Base-by-base conservation (phyloP, 2,888 invertebrate genomes). In the Andrena hattorfiana region DNA sequence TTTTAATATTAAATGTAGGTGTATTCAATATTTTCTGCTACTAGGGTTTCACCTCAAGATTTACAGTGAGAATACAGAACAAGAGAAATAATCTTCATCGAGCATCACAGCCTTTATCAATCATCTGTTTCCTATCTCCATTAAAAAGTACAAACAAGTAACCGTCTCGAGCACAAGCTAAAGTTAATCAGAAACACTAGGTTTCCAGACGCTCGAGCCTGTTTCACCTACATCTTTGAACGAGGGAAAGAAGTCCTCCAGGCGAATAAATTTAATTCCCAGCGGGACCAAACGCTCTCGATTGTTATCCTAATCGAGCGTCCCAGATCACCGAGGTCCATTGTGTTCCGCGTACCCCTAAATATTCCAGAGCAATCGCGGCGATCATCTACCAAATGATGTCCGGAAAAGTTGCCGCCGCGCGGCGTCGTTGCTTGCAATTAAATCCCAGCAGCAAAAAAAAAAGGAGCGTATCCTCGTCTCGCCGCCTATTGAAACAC, bases 301-400 rank as follows among this genome's bases (percentile, higher is more conserved):
- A 32, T 49, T 32, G 51, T 54, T 54, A 68, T 68, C 51, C 51
- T 28, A 69, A 69, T 69, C 35, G n/a, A 6, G 20, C 26, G 13
- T 60, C 28, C 20, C 20, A 60, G 59, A 77, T 74, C 32, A n/a
- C 10, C 16, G 13, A 1, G 13, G 13, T 5, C 20, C 7, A 74
- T 60, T 60, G 75, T 49, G 23, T n/a, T 13, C 30, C 56, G 6
- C 20, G 7, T 32, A 20, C 42, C 26, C 32, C 5, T 23, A 30
- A 2, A 28, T 30, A 30, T 10, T 26, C 13, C 4, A 20, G 20
- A 23, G 51, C 10, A 32, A 13, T 67, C 10, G 5, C 48, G 49
- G 30, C 28, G 10, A 62, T 62, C 26, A 70, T 70, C 26, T 13
- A 10, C 35, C 62, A 32, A 28, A 30, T 54, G 20, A 67, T 60